phyloP scores from a whole-genome alignment of 2,113 vertebrate genomes.

The Coregonus clupeaformis region DNA sequence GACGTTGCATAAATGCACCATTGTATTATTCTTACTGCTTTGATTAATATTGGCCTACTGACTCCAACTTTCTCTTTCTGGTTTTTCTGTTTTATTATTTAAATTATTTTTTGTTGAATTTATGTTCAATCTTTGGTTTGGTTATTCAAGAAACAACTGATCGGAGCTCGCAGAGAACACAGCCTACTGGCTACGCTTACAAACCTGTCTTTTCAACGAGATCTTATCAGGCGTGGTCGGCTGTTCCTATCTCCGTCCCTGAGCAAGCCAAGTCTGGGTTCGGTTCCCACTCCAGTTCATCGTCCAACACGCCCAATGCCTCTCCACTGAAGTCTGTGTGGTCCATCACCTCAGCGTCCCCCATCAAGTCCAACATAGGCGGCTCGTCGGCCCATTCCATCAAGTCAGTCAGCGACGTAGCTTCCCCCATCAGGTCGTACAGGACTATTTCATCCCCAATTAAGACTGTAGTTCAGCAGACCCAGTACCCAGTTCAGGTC shows the following conservation, averaged over 20 bases:
- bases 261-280: slow-evolving; percentile 94
- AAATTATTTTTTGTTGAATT: slow-evolving; percentile 68
- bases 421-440: slow-evolving; percentile 94
- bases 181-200: slow-evolving; percentile 96
- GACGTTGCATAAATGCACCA: slow-evolving; percentile 71
- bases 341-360: slow-evolving; percentile 96
- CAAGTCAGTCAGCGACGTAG: slow-evolving; percentile 95
- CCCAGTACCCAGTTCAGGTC: slow-evolving; percentile 85
- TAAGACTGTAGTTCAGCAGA: slow-evolving; percentile 92
- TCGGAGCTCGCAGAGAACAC: slow-evolving; percentile 92
- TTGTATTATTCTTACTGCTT: slow-evolving; percentile 76
- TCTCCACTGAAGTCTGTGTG: slow-evolving; percentile 98
- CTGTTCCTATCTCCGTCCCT: slow-evolving; percentile 88
- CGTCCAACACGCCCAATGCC: slow-evolving; percentile 97
- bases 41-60: slow-evolving; percentile 83
- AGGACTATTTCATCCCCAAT: slow-evolving; percentile 94
- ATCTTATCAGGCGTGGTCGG: slow-evolving; percentile 96
- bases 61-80: slow-evolving; percentile 86
- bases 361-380: slow-evolving; percentile 94
- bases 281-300: slow-evolving; percentile 95
- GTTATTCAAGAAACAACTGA: slow-evolving; percentile 98
- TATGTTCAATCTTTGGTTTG: slow-evolving; percentile 87
- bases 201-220: slow-evolving; percentile 99
- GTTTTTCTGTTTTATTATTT: slow-evolving; percentile 68
- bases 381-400: slow-evolving; percentile 92